A percentile compares a stretch with the other conserved stretches of the same genome.
These are phyloP conservation scores for Sesamia nonagrioides DNA, from an alignment of 1,140 invertebrate genomes.

Conservation along the genomic window DNA sequence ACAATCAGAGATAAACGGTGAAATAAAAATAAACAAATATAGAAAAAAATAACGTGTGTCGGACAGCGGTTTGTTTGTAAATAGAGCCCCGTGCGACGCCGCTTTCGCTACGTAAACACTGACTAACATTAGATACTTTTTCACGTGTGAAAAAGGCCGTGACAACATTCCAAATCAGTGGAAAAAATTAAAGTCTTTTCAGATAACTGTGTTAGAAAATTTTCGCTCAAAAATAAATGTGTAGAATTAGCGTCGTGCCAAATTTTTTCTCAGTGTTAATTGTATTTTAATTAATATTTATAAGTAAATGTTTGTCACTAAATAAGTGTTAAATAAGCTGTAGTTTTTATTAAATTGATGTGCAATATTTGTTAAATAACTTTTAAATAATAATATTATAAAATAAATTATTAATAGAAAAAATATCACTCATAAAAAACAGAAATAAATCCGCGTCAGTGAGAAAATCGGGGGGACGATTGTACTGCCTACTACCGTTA, in stretches of 20 bases:
- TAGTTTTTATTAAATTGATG: slow-evolving; percentile 24
- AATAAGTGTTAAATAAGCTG: slow-evolving; percentile 39
- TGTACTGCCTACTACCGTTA: slow-evolving; percentile 61
- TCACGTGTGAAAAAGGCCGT: slow-evolving; percentile 51
- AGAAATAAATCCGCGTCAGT: slow-evolving; percentile 59
- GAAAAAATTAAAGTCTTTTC: not conserved
- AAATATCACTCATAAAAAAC: slow-evolving; percentile 53
- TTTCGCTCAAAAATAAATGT: slow-evolving; percentile 33
- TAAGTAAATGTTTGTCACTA: slow-evolving; percentile 24
- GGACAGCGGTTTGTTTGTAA: slow-evolving; percentile 80
- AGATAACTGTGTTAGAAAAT: slow-evolving; percentile 27
- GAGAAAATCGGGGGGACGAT: slow-evolving; percentile 59
- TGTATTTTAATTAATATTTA: slow-evolving; percentile 28
- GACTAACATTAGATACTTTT: slow-evolving; percentile 50
- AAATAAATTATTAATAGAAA: slow-evolving; percentile 42
- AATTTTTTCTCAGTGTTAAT: slow-evolving; percentile 43
- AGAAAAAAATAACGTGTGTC: slow-evolving; percentile 58
- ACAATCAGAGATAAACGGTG: slow-evolving; percentile 51
- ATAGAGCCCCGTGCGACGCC: slow-evolving; percentile 74
- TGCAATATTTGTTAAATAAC: slow-evolving; percentile 35
- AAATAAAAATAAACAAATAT: slow-evolving; percentile 55
- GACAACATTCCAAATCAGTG: slow-evolving; percentile 33
- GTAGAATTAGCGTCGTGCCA: slow-evolving; percentile 41
- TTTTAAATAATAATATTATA: slow-evolving; percentile 32
- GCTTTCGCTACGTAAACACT: slow-evolving; percentile 67